Evolutionary conservation across 2,113 vertebrate genomes (phyloP).

Genomic region (Tragelaphus scriptus): DNA sequence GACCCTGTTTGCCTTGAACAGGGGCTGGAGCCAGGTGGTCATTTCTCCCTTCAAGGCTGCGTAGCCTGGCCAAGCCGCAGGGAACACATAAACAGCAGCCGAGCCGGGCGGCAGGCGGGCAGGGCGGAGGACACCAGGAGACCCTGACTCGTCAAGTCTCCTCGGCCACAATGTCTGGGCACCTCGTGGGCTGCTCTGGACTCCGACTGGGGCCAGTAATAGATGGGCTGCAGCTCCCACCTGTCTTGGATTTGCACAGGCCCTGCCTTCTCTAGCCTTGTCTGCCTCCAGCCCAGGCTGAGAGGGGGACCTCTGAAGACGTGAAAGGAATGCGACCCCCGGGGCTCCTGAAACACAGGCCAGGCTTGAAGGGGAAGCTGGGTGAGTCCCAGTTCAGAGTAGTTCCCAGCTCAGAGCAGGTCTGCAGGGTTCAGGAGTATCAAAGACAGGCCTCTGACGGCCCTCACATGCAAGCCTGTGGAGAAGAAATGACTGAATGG

Average conservation of each 20-base stretch:
- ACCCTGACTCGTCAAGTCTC: not conserved
- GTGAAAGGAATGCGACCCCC: not conserved
- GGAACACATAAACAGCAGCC: constrained; percentile 60
- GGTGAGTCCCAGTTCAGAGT: not conserved
- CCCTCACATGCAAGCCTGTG: not conserved
- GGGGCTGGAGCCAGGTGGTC: constrained; percentile 61
- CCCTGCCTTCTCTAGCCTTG: not conserved
- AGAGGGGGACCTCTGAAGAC: not conserved
- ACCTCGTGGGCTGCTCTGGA: not conserved
- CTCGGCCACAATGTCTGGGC: accelerated
- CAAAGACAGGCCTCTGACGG: not conserved
- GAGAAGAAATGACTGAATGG: not conserved
- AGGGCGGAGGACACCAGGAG: not conserved
- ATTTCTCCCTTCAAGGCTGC: constrained; percentile 53
- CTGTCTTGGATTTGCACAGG: not conserved
- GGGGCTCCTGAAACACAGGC: not conserved
- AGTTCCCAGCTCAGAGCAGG: not conserved
- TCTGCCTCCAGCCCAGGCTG: not conserved
- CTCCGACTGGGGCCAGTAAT: not conserved
- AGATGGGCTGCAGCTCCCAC: not conserved
- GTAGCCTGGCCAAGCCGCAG: constrained; percentile 60
- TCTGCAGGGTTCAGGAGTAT: not conserved
- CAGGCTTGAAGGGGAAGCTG: too few species aligned
- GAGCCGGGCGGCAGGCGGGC: not conserved
- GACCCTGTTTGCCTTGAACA: constrained; percentile 57